These are phyloP conservation scores for Microtus richardsoni DNA, from an alignment of 2,113 vertebrate genomes.

Conservation along the genomic window DNA sequence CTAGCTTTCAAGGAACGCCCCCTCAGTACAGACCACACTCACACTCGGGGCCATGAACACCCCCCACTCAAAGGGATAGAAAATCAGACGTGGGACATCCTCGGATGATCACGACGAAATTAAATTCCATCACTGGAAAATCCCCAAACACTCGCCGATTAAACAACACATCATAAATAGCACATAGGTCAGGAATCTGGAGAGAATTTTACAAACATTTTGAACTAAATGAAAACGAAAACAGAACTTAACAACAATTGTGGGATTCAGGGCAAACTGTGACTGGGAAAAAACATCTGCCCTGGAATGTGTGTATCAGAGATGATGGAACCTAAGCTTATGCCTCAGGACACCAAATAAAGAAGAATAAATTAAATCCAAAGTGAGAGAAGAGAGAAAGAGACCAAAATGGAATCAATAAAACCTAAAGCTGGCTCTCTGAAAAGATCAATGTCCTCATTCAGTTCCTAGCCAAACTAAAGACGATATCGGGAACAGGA, in stretches of 20 bases:
- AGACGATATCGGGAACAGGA: background rate
- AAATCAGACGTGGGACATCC: background rate
- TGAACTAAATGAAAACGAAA: conserved; percentile 27
- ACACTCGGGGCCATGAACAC: background rate
- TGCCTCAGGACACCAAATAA: background rate
- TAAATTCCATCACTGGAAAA: background rate
- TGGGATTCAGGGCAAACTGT: background rate
- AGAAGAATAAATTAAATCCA: background rate
- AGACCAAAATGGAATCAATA: background rate
- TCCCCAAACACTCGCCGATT: background rate
- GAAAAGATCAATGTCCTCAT: background rate
- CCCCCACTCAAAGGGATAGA: background rate
- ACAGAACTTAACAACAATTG: background rate
- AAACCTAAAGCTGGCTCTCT: background rate
- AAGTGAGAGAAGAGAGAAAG: background rate
- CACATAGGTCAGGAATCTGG: background rate
- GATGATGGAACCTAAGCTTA: background rate
- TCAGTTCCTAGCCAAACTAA: background rate
- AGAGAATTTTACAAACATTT: conserved; percentile 15
- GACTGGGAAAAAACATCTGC: too few relatives aligned
- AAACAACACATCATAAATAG: background rate
- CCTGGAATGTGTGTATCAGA: background rate
- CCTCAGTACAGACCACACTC: background rate
- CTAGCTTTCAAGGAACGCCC: background rate
- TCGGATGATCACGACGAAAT: background rate